Evolutionary conservation across 2,113 vertebrate species (phyloP).

Genomic region (Cercocebus atys): DNA sequence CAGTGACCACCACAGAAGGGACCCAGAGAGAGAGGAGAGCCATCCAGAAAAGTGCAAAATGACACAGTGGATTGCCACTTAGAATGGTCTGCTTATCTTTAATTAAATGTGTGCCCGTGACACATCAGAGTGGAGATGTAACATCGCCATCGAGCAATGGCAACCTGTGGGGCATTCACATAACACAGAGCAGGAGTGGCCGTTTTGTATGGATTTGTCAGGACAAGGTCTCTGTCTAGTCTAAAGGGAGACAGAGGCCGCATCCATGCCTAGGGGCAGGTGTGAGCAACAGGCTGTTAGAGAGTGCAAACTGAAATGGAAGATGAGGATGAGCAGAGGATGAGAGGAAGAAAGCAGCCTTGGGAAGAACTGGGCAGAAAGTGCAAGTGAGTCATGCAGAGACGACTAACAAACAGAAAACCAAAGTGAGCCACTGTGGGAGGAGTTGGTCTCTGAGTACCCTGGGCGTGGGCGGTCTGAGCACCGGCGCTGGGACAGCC

Average conservation of each 20-base stretch:
- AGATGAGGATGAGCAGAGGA: neutral
- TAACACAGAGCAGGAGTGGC: neutral
- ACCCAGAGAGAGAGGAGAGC: conserved; percentile 69
- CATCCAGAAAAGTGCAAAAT: neutral
- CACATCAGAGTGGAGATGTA: neutral
- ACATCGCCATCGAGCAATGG: fast-evolving
- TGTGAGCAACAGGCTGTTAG: neutral
- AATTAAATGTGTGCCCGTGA: fast-evolving
- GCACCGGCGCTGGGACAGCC: neutral
- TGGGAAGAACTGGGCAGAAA: fast-evolving
- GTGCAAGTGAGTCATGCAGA: fast-evolving
- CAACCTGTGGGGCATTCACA: fast-evolving
- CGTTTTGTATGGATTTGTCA: fast-evolving
- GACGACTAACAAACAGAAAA: neutral
- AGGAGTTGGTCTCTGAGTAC: fast-evolving
- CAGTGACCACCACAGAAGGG: conserved; percentile 62
- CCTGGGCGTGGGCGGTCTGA: fast-evolving
- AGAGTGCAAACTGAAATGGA: neutral
- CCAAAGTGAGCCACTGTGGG: neutral
- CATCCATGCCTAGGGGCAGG: fast-evolving
- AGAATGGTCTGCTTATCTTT: neutral
- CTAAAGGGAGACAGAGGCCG: neutral
- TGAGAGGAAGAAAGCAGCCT: neutral
- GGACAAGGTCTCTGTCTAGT: fast-evolving
- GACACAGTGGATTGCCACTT: fast-evolving